These are phyloP conservation scores for Monochamus alternatus DNA, from an alignment of 2,888 invertebrate species.

Conservation along the genomic window DNA sequence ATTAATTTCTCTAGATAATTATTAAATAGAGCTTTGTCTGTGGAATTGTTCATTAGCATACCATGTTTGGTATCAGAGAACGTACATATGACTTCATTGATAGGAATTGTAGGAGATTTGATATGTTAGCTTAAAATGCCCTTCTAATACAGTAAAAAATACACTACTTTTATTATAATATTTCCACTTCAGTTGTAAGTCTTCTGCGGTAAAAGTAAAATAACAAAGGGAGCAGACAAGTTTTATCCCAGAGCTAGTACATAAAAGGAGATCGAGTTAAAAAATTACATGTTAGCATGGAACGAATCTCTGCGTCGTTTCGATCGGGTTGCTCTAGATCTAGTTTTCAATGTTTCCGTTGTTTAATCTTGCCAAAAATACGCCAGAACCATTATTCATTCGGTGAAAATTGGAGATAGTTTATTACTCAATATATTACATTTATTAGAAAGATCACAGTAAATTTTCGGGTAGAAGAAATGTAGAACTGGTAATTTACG, in stretches of 20 bases:
- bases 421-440: conserved; percentile 12
- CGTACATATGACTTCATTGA: too few relatives aligned
- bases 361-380: conserved; percentile 6
- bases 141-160: too few relatives aligned
- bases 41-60: too few relatives aligned
- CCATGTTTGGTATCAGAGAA: too few relatives aligned
- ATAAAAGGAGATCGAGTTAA: conserved; percentile 5
- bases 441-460: conserved; percentile 7
- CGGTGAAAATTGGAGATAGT: conserved; percentile 5
- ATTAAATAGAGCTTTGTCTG: too few relatives aligned
- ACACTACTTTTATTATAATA: neutral
- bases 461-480: neutral
- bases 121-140: too few relatives aligned
- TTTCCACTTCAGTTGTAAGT: conserved; percentile 2
- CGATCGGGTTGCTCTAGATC: conserved; percentile 3
- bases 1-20: too few relatives aligned
- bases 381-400: conserved; percentile 3
- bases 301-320: conserved; percentile 6
- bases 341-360: conserved; percentile 13
- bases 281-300: conserved; percentile 11
- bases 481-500: neutral
- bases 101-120: too few relatives aligned
- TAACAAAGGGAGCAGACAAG: neutral
- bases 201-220: conserved; percentile 6
- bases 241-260: neutral